Base-by-base conservation (phyloP, 2,888 invertebrate genomes). In the Adineta ricciae region DNA sequence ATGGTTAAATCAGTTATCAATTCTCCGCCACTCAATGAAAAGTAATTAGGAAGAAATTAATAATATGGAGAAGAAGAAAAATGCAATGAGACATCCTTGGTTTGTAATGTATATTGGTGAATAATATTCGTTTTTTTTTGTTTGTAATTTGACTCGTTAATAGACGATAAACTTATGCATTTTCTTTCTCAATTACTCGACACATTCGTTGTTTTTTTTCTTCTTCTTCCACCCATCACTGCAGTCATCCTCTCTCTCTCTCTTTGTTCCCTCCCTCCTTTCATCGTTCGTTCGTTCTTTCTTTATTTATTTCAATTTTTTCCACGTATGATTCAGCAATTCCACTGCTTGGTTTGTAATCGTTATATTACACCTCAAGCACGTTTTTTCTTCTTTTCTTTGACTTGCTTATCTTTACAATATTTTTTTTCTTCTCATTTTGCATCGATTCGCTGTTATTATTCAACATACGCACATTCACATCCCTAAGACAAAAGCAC, bases 281-380 rank as follows among this genome's bases (percentile, higher is more conserved):
- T 32, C 14, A 27, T 56, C 56, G 11, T 27, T 27, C 27, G 16
- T 14, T 32, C 32, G 16, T 19, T 50, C 50, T 50, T 19, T 19
- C 19, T 7, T 19, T 50, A 14, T 50, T 19, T 50, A 9, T 50
- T 19, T 50, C 9, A 27, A 27, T 27, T 32, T 32, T 19, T 64
- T 64, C 19, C 19, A 46, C 16, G 64, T 32, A 64, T 32, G 64
- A 64, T 32, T 64, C 64, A 64, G 19, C 64, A 64, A 19, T 64
- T 19, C 36, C 32, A 32, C 64, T 64, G 64, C 64, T 64, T 32
- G 16, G 64, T 64, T 64, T 64, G 64, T 64, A 64, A 64, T 64
- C 64, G 64, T 64, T 64, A 36, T 64, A 64, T 64, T 64, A 64
- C 64, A 64, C 64, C 64, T 64, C 64, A 64, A 64, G 64, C 64